These are phyloP conservation scores for Drosophila setosimentum DNA, from an alignment of 2,888 invertebrate species.

Conservation along the genomic window DNA sequence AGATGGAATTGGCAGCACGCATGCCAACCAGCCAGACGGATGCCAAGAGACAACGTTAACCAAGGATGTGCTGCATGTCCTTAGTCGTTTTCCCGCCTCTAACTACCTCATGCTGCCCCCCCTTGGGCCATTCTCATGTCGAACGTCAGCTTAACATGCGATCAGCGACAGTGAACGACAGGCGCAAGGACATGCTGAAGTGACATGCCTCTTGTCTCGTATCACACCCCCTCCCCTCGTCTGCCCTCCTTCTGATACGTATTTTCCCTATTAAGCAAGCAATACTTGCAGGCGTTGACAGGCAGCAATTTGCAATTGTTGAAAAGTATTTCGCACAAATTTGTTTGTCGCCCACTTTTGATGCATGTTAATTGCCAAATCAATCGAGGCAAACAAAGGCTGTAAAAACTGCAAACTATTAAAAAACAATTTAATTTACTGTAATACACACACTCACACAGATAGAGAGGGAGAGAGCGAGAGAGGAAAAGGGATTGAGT, in stretches of 20 bases:
- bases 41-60: conserved; percentile 26
- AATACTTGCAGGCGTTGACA: conserved; percentile 62
- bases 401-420: conserved; percentile 63
- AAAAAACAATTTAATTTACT: conserved; percentile 73
- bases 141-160: conserved; percentile 74
- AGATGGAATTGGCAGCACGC: conserved; percentile 58
- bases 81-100: conserved; percentile 1
- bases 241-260: not conserved
- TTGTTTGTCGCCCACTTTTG: conserved; percentile 46
- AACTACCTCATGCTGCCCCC: not conserved
- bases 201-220: conserved; percentile 15
- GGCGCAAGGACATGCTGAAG: conserved; percentile 33
- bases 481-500: not conserved
- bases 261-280: too few relatives aligned
- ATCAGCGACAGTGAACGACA: conserved; percentile 67
- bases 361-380: conserved; percentile 71
- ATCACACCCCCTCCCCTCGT: not conserved
- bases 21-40: conserved; percentile 35
- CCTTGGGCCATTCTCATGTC: conserved; percentile 47
- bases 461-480: not conserved
- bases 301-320: conserved; percentile 63
- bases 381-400: conserved; percentile 54
- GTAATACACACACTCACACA: conserved; percentile 17
- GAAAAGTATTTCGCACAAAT: conserved; percentile 59
- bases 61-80: conserved; percentile 45